These are phyloP conservation scores for Pseudolaguvia tuberculata DNA, from an alignment of 2,113 vertebrate genomes.

Conservation along the genomic window DNA sequence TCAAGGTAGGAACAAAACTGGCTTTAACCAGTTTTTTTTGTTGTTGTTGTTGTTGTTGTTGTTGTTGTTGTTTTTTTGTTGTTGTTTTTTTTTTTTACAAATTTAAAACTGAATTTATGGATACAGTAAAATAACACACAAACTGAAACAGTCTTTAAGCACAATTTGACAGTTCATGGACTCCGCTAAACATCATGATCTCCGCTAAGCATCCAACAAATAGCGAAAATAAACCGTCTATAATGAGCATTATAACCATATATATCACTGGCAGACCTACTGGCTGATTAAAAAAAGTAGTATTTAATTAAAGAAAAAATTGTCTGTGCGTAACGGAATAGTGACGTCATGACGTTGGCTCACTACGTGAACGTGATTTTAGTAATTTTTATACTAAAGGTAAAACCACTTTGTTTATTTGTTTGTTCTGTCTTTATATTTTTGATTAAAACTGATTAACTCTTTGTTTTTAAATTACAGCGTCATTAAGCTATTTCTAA, in stretches of 20 bases:
- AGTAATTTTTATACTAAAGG: too few species aligned
- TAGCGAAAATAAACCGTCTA: not conserved
- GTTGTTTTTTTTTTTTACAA: too few species aligned
- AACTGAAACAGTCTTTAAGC: not conserved
- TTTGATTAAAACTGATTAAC: too few species aligned
- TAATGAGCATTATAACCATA: not conserved
- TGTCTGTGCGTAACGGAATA: not conserved
- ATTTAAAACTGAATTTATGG: not conserved
- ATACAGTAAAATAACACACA: not conserved
- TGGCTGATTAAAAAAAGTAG: not conserved
- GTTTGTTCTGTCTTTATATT: too few species aligned
- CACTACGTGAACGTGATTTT: too few species aligned
- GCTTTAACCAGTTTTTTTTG: not conserved
- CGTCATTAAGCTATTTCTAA: not conserved
- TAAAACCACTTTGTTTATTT: too few species aligned
- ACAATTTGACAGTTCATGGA: not conserved
- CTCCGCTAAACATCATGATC: too few species aligned
- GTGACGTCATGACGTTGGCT: not conserved
- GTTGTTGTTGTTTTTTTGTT: too few species aligned
- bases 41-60: too few species aligned
- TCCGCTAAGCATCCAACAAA: not conserved
- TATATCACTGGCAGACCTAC: too few species aligned
- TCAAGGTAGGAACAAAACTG: constrained; percentile 31
- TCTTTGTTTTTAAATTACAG: too few species aligned
- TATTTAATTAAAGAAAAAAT: not conserved